Evolutionary conservation across 2,888 invertebrate genomes (phyloP).

Genomic region (Notocelia uddmanniana): DNA sequence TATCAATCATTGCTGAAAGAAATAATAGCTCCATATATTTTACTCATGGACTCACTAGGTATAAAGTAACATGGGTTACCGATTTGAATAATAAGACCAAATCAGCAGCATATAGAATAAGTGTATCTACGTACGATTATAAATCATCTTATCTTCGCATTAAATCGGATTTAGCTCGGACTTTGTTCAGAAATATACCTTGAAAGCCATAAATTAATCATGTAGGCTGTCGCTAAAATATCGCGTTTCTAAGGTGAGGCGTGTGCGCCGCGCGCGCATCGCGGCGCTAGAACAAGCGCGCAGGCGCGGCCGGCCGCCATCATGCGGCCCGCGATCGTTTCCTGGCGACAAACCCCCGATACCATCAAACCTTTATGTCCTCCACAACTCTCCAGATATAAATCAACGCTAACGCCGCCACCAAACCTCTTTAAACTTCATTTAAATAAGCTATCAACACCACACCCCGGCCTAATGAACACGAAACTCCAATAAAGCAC

Average conservation of each 20-base stretch:
- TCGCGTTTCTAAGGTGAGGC: slow-evolving; percentile 73
- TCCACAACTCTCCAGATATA: slow-evolving; percentile 67
- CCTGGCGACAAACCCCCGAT: slow-evolving; percentile 82
- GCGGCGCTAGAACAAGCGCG: slow-evolving; percentile 72
- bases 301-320: slow-evolving; percentile 68
- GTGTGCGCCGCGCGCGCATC: slow-evolving; percentile 70
- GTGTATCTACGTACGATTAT: slow-evolving; percentile 63
- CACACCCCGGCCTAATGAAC: slow-evolving; percentile 71
- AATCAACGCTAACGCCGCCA: slow-evolving; percentile 68
- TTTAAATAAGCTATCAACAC: slow-evolving; percentile 79
- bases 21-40: background rate
- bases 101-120: slow-evolving; percentile 53
- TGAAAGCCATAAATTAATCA: slow-evolving; percentile 83
- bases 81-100: slow-evolving; percentile 28
- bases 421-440: slow-evolving; percentile 66
- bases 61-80: slow-evolving; percentile 5
- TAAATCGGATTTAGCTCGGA: slow-evolving; percentile 75
- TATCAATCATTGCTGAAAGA: background rate
- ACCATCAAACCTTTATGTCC: slow-evolving; percentile 75
- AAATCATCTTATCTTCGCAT: slow-evolving; percentile 81
- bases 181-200: slow-evolving; percentile 74
- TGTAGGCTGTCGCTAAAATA: slow-evolving; percentile 85
- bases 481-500: slow-evolving; percentile 81
- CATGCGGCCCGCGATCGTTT: slow-evolving; percentile 68
- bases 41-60: background rate